Percentiles rank a stretch among this genome's conserved stretches.
These are phyloP conservation scores for Ailuropoda melanoleuca DNA, from an alignment of 2,113 vertebrate species.

Conservation along the genomic window DNA sequence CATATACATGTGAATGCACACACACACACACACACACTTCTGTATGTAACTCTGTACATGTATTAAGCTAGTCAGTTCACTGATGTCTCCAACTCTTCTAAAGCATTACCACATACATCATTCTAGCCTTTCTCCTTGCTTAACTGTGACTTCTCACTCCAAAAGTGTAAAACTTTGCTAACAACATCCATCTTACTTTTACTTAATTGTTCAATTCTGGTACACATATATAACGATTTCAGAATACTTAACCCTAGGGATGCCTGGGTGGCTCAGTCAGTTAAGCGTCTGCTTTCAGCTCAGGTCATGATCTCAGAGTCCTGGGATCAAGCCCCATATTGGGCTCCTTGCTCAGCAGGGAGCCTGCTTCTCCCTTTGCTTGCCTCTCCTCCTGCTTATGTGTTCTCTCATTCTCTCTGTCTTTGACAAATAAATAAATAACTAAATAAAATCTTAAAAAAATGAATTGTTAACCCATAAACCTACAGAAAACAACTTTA, in stretches of 20 bases:
- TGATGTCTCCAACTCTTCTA: background rate
- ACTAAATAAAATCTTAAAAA: background rate
- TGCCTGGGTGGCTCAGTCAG: background rate
- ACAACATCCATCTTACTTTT: background rate
- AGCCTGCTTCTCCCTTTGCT: background rate
- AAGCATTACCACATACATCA: background rate
- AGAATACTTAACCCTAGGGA: background rate
- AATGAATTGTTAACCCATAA: background rate
- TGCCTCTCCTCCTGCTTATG: background rate
- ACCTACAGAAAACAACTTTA: background rate
- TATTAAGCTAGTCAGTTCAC: background rate
- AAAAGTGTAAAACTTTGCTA: background rate
- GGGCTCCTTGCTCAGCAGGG: background rate
- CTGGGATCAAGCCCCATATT: background rate
- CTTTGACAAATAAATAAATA: background rate
- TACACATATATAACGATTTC: background rate
- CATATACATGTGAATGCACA: background rate
- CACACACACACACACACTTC: background rate
- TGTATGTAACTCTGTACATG: background rate
- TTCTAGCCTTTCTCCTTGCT: background rate
- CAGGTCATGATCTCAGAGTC: background rate
- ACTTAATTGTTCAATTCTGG: background rate
- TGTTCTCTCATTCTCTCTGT: background rate
- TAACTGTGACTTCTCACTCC: background rate
- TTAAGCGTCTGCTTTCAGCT: background rate